phyloP scores from a whole-genome alignment of 2,888 invertebrate species.

The Diloba caeruleocephala region DNA sequence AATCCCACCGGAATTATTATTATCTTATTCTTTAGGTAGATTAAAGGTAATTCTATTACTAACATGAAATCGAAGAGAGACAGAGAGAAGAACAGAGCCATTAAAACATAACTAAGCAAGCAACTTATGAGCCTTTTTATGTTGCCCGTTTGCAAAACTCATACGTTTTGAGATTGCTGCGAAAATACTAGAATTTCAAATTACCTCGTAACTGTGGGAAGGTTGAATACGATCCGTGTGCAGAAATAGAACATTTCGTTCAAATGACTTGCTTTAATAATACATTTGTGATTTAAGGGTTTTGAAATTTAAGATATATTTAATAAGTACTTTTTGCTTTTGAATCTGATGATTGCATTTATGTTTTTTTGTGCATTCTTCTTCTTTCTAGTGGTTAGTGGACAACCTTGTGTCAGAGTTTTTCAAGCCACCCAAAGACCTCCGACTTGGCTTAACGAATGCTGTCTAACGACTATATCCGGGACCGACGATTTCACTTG shows the following conservation, averaged over 20 bases:
- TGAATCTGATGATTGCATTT: background rate
- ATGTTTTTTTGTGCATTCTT: too few species aligned
- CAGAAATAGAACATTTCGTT: constrained; percentile 34
- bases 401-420: too few species aligned
- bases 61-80: too few species aligned
- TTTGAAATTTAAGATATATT: background rate
- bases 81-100: too few species aligned
- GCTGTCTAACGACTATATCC: too few species aligned
- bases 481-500: too few species aligned
- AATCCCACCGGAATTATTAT: too few species aligned
- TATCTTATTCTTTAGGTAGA: too few species aligned
- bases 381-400: too few species aligned
- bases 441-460: too few species aligned
- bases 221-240: constrained; percentile 13
- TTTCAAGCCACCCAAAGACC: too few species aligned
- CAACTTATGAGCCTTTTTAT: background rate
- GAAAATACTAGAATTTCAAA: constrained; percentile 49
- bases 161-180: constrained; percentile 26
- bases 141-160: background rate
- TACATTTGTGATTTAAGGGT: constrained; percentile 8
- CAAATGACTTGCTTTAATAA: constrained; percentile 20
- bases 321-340: background rate
- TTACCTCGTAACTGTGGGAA: constrained; percentile 2
- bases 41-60: too few species aligned
- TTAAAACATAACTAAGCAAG: background rate